Conservation (phyloP, 2,888 invertebrate genomes). For the Ctenicera cuprea region DNA sequence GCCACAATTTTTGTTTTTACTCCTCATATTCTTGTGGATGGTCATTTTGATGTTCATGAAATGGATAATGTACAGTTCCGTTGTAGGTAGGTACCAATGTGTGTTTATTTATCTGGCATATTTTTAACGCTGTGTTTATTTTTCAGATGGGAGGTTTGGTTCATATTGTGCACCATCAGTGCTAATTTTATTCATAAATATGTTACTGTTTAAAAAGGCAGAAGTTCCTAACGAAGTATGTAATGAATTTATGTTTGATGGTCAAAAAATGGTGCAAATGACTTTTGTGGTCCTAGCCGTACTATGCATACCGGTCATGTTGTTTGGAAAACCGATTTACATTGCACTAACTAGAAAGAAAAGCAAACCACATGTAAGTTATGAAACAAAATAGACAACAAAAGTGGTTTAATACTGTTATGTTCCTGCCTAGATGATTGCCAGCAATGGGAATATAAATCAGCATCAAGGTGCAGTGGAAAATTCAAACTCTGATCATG, state of each 20-base stretch:
- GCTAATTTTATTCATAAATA: constrained; percentile 98
- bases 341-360: constrained; percentile 75
- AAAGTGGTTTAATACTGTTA: background rate
- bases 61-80: constrained; percentile 84
- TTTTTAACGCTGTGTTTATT: background rate
- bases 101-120: too few relatives aligned
- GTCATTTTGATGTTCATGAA: constrained; percentile 94
- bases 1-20: constrained; percentile 93
- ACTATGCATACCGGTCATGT: constrained; percentile 94
- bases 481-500: background rate
- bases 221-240: constrained; percentile 74
- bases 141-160: constrained; percentile 59
- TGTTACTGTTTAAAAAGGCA: constrained; percentile 91
- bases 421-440: background rate
- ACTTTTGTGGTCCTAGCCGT: constrained; percentile 88
- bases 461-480: background rate
- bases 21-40: constrained; percentile 93
- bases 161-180: constrained; percentile 93
- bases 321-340: constrained; percentile 93
- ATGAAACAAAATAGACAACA: background rate
- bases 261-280: constrained; percentile 85
- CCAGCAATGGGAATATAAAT: constrained; percentile 2
- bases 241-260: constrained; percentile 80
- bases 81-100: constrained; percentile 48
- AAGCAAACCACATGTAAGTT: constrained; percentile 62